Conservation (phyloP, 2,113 vertebrate species). For the Panthera leo region DNA sequence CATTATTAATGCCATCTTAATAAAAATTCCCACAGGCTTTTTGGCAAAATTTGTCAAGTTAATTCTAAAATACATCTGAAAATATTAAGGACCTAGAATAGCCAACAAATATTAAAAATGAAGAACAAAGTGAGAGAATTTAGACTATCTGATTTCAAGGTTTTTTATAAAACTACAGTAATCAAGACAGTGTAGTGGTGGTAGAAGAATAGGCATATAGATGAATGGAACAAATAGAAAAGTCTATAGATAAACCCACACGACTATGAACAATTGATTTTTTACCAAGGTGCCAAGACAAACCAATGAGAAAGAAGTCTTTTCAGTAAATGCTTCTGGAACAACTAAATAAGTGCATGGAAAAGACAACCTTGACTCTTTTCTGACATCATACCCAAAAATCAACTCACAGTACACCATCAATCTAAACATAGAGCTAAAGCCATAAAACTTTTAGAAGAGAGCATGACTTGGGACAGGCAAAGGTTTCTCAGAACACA, state of each 20-base stretch:
- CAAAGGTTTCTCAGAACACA: not conserved
- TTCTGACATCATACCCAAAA: not conserved
- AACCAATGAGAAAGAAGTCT: not conserved
- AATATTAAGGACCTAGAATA: not conserved
- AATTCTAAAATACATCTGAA: not conserved
- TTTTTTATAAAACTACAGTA: not conserved
- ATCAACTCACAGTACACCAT: not conserved
- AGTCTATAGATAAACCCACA: slow-evolving; percentile 18
- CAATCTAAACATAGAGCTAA: not conserved
- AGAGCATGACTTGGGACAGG: not conserved
- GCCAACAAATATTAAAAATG: not conserved
- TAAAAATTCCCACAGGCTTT: not conserved
- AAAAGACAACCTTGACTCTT: not conserved
- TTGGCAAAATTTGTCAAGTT: not conserved
- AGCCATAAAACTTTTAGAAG: not conserved
- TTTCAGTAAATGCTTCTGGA: slow-evolving; percentile 13
- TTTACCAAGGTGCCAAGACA: not conserved
- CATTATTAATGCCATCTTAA: not conserved
- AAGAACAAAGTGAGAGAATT: not conserved
- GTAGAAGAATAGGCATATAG: not conserved
- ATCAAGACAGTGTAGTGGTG: not conserved
- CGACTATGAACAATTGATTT: not conserved
- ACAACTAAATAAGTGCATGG: not conserved
- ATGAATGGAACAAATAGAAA: not conserved
- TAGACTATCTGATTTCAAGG: not conserved